These are phyloP conservation scores for Rhamnusium bicolor DNA, from an alignment of 2,888 invertebrate species.

Conservation along the genomic window DNA sequence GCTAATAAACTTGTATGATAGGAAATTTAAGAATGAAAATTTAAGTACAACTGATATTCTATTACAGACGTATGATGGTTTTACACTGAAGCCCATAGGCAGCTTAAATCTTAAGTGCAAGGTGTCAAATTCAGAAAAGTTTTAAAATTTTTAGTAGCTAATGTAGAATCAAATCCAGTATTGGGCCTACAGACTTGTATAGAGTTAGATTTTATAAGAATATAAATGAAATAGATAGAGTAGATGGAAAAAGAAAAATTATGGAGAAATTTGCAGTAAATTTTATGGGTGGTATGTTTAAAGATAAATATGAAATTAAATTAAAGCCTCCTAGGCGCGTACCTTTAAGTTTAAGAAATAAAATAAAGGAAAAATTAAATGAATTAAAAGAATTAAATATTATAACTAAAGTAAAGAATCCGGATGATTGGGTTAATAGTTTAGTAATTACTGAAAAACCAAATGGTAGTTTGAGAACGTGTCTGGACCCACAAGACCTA, in stretches of 20 bases:
- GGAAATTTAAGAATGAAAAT: neutral
- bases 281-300: too few relatives aligned
- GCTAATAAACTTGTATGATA: too few relatives aligned
- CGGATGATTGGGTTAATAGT: neutral
- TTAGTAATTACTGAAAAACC: neutral
- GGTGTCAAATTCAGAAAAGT: neutral
- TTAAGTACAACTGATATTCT: neutral
- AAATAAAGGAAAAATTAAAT: too few relatives aligned
- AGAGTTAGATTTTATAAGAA: neutral
- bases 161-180: neutral
- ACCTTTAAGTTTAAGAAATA: too few relatives aligned
- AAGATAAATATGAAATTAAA: neutral
- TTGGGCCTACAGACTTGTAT: neutral
- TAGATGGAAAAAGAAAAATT: neutral
- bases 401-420: neutral
- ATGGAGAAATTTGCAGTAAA: too few relatives aligned
- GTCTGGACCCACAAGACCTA: neutral
- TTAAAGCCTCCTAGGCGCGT: neutral
- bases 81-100: neutral
- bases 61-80: neutral
- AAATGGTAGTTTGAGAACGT: neutral
- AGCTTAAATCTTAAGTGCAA: neutral
- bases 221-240: neutral
- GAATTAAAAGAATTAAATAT: too few relatives aligned
- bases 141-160: neutral